These are phyloP conservation scores for Grammomys dolichurus DNA, from an alignment of 2,113 vertebrate genomes.

Conservation along the genomic window DNA sequence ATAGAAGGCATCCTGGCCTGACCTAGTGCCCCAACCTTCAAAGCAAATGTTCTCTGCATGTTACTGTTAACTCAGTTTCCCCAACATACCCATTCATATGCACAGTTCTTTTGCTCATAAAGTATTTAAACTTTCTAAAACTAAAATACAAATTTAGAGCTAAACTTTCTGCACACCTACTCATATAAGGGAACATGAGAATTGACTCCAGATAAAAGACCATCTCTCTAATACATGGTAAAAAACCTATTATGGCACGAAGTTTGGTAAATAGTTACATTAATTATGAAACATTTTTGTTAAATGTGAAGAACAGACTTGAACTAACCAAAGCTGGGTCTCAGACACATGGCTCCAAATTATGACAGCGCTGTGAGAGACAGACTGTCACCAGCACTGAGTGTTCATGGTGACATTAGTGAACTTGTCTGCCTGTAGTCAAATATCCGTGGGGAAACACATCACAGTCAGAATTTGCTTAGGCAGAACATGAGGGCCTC, in stretches of 20 bases:
- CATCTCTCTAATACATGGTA: not conserved
- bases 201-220: not conserved
- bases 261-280: not conserved
- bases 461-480: slow-evolving; percentile 16
- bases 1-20: not conserved
- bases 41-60: not conserved
- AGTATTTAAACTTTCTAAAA: not conserved
- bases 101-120: not conserved
- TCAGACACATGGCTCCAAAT: not conserved
- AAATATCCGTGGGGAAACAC: not conserved
- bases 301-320: not conserved
- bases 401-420: not conserved
- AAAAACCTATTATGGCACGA: not conserved
- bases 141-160: not conserved
- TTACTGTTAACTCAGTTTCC: not conserved
- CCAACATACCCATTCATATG: not conserved
- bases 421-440: not conserved
- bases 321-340: not conserved
- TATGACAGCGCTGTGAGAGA: not conserved
- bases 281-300: not conserved
- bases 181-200: not conserved
- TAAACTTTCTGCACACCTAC: not conserved
- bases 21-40: not conserved
- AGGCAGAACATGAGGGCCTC: not conserved
- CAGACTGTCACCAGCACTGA: not conserved